Evolutionary conservation across 2,797 vertebrate genomes (phyloP).

Genomic region (Erithacus rubecula): DNA sequence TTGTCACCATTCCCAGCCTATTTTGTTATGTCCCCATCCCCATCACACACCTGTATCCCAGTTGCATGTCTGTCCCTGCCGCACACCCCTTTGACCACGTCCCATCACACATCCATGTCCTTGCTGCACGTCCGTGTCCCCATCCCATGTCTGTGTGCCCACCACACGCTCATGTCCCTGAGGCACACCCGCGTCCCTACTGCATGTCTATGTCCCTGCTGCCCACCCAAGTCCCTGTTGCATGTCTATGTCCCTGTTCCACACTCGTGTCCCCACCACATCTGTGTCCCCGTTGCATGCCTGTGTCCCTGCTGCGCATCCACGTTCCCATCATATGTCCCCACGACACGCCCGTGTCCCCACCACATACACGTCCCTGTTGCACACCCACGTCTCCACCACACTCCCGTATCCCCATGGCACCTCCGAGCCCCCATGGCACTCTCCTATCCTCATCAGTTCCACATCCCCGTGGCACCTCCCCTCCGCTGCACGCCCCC

Average conservation of each 20-base stretch:
- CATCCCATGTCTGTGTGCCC: accelerated
- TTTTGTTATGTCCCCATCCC: too few relatives aligned
- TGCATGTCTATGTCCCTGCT: accelerated
- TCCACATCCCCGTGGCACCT: not conserved
- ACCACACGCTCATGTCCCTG: accelerated
- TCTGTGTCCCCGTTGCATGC: not conserved
- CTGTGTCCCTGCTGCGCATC: not conserved
- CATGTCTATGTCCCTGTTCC: accelerated
- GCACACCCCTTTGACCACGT: accelerated
- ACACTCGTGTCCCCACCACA: too few relatives aligned
- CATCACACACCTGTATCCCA: not conserved
- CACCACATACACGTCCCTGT: not conserved
- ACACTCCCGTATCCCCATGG: not conserved
- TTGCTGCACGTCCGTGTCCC: accelerated
- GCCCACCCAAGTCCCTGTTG: too few relatives aligned
- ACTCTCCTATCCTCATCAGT: not conserved
- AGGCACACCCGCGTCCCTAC: not conserved
- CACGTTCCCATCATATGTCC: not conserved
- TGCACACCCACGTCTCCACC: not conserved
- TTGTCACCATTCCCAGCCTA: not conserved
- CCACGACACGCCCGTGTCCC: not conserved
- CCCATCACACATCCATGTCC: not conserved
- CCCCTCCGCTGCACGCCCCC: not conserved
- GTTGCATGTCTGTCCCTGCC: not conserved
- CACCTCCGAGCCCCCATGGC: not conserved